Evolutionary conservation across 2,888 invertebrate genomes (phyloP), one percentile per base, ranked within the genome.

Genomic region (Meteorus colon): DNA sequence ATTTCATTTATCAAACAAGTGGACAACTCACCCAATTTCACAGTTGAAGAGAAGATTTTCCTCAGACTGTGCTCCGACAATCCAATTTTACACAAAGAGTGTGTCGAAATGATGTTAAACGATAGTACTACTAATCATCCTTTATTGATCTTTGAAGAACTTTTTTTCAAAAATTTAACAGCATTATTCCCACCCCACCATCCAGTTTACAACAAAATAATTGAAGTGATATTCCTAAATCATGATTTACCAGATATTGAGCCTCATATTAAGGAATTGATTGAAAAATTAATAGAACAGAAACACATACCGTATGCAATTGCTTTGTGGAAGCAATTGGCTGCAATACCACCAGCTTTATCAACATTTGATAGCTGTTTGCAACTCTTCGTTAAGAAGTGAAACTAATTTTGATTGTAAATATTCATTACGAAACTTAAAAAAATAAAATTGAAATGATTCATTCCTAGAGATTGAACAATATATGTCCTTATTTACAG

Each of bases 161-260:
- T 89, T 5, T 89, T 89, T 74, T 84, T 87, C 68, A 86, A 86
- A 77, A 84, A 89, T 73, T 82, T 89, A 68, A 89, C 89, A 10
- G 77, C 82, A 10, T 83, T 75, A 19, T 89, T 89, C 29, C 81
- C 81, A 65, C 87, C 89, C 3, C 84, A 84, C 80, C 87, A 87
- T 73, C 81, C 83, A 10, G 73, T 89, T 29, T 89, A 88, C 51
- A 82, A 85, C 69, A 81, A 81, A 80, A 86, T 89, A 65, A 77
- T 89, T 19, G 86, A 88, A 63, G 83, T 85, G 71, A 85, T 88
- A 6, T 86, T 88, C 62, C 24, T 83, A n/a, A 88, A 89, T 78
- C 83, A 84, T 66, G 83, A 85, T 48, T 60, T 87, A 68, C 41
- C 81, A 0, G 84, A 87, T 34, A 82, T 87, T 31, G 83, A 85